Conservation (phyloP, 1,140 invertebrate species). For the Neodiprion fabricii region DNA sequence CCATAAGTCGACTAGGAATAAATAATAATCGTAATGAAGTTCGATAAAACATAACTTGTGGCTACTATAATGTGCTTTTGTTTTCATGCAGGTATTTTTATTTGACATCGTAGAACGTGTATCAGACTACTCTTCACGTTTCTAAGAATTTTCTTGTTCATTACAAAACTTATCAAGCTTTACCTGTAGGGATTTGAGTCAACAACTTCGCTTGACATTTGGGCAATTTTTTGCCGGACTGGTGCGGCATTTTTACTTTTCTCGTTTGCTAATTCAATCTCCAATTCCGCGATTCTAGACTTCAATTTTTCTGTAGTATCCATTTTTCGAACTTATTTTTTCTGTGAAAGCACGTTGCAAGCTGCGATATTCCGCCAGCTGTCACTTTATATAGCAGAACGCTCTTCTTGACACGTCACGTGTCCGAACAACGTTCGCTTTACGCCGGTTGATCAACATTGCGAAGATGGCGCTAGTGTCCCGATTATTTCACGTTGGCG, state of each 20-base stretch:
- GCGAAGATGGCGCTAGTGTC: no score
- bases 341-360: neutral
- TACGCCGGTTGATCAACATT: no score
- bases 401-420: neutral
- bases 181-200: conserved; percentile 99
- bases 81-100: neutral
- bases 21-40: conserved; percentile 4
- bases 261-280: conserved; percentile 62
- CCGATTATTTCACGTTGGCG: no score
- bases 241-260: conserved; percentile 50
- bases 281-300: conserved; percentile 62
- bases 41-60: conserved; percentile 7
- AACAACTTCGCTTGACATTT: conserved; percentile 88
- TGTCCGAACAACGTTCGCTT: neutral
- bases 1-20: conserved; percentile 91
- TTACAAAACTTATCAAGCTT: conserved; percentile 18
- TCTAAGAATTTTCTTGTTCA: neutral
- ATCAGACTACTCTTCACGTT: conserved; percentile 18
- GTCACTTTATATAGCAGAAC: neutral
- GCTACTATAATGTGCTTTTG: no score
- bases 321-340: conserved; percentile 28
- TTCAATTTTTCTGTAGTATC: conserved; percentile 45
- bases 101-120: conserved; percentile 11
- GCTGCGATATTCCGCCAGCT: neutral
- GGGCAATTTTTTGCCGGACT: conserved; percentile 62